phyloP scores from a whole-genome alignment of 2,797 vertebrate species.

The Leptatherina wallacei region DNA sequence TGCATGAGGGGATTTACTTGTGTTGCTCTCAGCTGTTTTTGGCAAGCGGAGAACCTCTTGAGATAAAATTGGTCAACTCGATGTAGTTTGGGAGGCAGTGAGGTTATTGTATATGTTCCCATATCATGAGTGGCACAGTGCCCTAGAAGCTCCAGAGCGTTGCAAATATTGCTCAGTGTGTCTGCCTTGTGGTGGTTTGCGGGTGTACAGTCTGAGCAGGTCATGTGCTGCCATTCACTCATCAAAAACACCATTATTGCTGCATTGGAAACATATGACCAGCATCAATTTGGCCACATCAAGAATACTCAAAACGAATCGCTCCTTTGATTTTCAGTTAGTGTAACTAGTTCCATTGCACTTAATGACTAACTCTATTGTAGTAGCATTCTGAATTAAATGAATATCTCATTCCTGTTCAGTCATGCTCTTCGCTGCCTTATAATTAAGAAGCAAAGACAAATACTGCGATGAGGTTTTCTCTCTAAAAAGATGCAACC shows the following conservation, averaged over 20 bases:
- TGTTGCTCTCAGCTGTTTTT: constrained; percentile 70
- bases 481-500: neutral
- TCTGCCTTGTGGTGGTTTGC: constrained; percentile 24
- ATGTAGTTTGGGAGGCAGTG: constrained; percentile 25
- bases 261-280: constrained; percentile 45
- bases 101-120: constrained; percentile 41
- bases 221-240: constrained; percentile 32
- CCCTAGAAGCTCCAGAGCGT: constrained; percentile 61
- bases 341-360: constrained; percentile 15
- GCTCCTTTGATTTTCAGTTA: constrained; percentile 33
- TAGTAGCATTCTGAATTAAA: constrained; percentile 22
- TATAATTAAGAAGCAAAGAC: constrained; percentile 4
- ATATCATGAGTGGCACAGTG: constrained; percentile 71
- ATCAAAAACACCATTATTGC: constrained; percentile 20
- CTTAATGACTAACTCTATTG: constrained; percentile 19
- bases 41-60: constrained; percentile 67
- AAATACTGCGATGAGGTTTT: constrained; percentile 9
- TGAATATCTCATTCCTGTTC: constrained; percentile 29
- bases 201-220: constrained; percentile 28
- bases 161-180: constrained; percentile 37
- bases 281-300: constrained; percentile 19
- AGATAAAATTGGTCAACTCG: constrained; percentile 68
- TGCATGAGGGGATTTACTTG: constrained; percentile 66
- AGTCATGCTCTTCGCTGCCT: constrained; percentile 17
- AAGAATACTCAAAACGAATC: constrained; percentile 10